Evolutionary conservation across 1,140 invertebrate species (phyloP), one percentile per base, ranked within the genome.

Genomic region (Venustaconcha ellipsiformis): DNA sequence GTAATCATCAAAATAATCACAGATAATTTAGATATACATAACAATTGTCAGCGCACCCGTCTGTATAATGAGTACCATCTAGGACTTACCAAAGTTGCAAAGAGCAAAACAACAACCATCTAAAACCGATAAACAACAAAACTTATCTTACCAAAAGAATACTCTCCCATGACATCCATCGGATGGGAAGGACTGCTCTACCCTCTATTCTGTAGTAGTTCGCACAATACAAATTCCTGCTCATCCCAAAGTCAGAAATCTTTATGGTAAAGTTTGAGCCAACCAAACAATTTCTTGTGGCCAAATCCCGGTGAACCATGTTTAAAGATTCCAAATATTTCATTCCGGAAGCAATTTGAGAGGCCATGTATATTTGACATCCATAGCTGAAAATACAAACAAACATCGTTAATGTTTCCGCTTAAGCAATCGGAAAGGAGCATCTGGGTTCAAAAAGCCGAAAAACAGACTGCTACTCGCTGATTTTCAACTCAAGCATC

Each of bases 91-190:
- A 48, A 48, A 8, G 37, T 48, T 48, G 11, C 6, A 48, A 0
- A 4, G 11, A 11, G 37, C 37, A 48, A 48, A 48, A 48, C 37
- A 48, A 48, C 5, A 48, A 48, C 37, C 37, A 48, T 48, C 37
- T 48, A 48, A 30, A 30, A 6, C 37, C 6, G 37, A 48, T 48
- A 48, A 48, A 48, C 37, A 48, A 6, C 37, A 11, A 48, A 48
- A 48, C 6, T 48, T 11, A 48, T 48, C 91, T 92, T 92, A 95
- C 95, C 92, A 95, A 82, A 37, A 95, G 86, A 81, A 95, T 92
- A 84, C 94, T 94, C 89, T 96, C 95, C 95, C 95, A 96, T 57
- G 95, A 94, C 92, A 96, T 96, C 96, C 96, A 96, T 37, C 96
- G 92, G 70, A 97, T 92, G 0, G 96, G 96, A 72, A 96, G 87